phyloP scores from a whole-genome alignment of 1,140 invertebrate species.

The Gryon sp. region DNA sequence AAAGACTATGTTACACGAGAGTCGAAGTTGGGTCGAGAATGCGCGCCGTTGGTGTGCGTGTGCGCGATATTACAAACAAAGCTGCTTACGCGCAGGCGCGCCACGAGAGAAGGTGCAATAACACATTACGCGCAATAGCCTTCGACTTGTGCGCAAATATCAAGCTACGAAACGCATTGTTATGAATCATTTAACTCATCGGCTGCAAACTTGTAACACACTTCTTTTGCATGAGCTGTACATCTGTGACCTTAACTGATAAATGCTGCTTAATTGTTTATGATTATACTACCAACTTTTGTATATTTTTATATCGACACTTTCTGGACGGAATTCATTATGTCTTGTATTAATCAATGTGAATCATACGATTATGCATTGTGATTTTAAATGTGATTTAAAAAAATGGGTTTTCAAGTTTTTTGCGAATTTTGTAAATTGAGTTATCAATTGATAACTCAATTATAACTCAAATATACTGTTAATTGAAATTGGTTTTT shows the following conservation, averaged over 20 bases:
- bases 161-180: slow-evolving; percentile 32
- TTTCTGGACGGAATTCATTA: no score
- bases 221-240: background rate
- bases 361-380: no score
- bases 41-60: slow-evolving; percentile 62
- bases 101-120: slow-evolving; percentile 42
- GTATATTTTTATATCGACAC: no score
- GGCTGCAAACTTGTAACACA: slow-evolving; percentile 34
- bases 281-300: no score
- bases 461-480: no score
- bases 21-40: slow-evolving; percentile 54
- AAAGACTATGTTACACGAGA: slow-evolving; percentile 61
- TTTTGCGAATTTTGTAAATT: no score
- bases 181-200: slow-evolving; percentile 50
- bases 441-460: no score
- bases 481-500: no score
- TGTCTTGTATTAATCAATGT: no score
- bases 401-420: no score
- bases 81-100: slow-evolving; percentile 28
- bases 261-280: no score
- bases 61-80: slow-evolving; percentile 53
- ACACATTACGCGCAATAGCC: slow-evolving; percentile 50
- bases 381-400: no score
- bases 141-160: slow-evolving; percentile 46
- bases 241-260: background rate